A percentile compares a stretch with the other conserved stretches of the same genome.
phyloP scores from a whole-genome alignment of 2,797 vertebrate species.

The Sebastes taczanowskii region DNA sequence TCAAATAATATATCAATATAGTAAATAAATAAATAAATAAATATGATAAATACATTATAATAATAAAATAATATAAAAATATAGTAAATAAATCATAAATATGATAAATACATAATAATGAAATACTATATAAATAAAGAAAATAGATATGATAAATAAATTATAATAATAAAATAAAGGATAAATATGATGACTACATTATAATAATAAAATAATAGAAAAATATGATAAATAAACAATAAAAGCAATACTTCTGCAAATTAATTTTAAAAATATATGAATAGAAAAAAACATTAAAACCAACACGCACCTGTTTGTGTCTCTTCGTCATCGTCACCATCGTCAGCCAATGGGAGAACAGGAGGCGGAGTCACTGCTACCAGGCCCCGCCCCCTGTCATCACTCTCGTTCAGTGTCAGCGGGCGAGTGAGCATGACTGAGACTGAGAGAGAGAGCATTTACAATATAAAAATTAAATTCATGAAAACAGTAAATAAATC shows the following conservation, averaged over 20 bases:
- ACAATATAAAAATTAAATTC: no score
- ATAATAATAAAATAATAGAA: background rate
- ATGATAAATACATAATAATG: background rate
- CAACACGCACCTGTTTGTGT: slow-evolving; percentile 23
- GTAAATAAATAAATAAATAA: no score
- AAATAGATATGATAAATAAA: background rate
- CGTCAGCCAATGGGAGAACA: slow-evolving; percentile 22
- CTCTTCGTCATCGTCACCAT: background rate
- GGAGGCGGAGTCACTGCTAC: background rate
- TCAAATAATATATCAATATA: no score
- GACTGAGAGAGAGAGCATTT: background rate
- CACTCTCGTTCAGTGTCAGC: slow-evolving; percentile 2
- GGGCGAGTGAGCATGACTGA: slow-evolving; percentile 52
- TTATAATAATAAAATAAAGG: background rate
- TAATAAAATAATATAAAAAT: background rate
- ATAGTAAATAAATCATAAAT: background rate
- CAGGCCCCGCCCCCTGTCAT: slow-evolving; percentile 2
- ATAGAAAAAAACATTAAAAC: background rate
- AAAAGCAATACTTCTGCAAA: background rate
- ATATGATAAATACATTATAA: no score
- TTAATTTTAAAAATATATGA: background rate
- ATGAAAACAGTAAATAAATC: no score
- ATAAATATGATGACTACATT: background rate
- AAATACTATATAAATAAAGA: background rate
- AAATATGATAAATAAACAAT: background rate